Evolutionary conservation across 2,797 vertebrate genomes (phyloP).

Genomic region (Halcyon badia): DNA sequence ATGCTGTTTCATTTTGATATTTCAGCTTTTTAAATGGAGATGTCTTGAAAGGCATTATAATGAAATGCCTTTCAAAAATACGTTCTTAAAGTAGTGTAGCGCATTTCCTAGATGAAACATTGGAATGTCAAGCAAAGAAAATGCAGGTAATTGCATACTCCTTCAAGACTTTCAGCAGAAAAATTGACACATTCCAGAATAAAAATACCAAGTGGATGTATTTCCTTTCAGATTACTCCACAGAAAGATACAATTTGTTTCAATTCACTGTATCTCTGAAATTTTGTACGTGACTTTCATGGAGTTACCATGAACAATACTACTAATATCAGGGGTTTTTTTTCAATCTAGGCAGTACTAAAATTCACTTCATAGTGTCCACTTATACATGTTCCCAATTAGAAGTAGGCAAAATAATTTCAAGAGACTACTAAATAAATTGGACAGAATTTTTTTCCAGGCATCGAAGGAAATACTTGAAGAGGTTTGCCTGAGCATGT

Average conservation of each 20-base stretch:
- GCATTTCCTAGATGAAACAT: background rate
- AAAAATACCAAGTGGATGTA: background rate
- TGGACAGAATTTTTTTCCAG: background rate
- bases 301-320: background rate
- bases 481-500: background rate
- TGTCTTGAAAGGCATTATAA: too few species aligned
- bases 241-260: background rate
- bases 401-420: background rate
- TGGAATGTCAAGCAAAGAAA: background rate
- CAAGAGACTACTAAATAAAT: background rate
- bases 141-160: background rate
- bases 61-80: slow-evolving; percentile 5
- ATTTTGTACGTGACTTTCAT: background rate
- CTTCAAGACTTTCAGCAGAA: background rate
- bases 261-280: background rate
- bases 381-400: background rate
- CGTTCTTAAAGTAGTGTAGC: background rate
- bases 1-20: slow-evolving; percentile 60
- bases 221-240: background rate
- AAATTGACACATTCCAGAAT: background rate
- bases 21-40: background rate
- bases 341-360: background rate
- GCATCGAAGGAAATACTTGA: background rate
- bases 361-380: background rate
- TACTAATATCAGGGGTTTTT: background rate